Conservation (phyloP, 2,888 invertebrate genomes). For the Lysandra bellargus region DNA sequence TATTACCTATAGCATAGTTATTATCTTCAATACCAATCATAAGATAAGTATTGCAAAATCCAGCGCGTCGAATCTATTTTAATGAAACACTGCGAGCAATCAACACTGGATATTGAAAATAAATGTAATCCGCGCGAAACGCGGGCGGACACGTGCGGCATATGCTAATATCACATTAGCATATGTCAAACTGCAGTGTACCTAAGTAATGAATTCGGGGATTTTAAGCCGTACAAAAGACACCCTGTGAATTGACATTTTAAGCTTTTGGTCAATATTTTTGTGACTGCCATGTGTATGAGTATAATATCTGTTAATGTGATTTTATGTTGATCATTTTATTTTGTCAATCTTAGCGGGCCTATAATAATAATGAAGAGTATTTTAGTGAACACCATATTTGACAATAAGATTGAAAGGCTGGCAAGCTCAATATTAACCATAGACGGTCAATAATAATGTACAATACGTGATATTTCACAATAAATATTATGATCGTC, state of each 20-base stretch:
- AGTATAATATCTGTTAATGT: neutral
- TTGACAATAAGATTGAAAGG: too few relatives aligned
- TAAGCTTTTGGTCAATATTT: neutral
- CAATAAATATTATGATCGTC: too few relatives aligned
- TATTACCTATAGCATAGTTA: neutral
- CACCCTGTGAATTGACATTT: neutral
- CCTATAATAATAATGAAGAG: too few relatives aligned
- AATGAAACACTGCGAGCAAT: constrained; percentile 33
- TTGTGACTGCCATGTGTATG: neutral
- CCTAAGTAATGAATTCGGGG: constrained; percentile 40
- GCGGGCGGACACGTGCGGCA: constrained; percentile 56
- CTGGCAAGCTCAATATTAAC: too few relatives aligned
- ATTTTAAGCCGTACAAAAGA: constrained; percentile 39
- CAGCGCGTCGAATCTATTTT: neutral
- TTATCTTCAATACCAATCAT: neutral
- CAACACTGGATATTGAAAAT: constrained; percentile 59
- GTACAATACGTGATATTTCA: too few relatives aligned
- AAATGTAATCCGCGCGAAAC: constrained; percentile 68
- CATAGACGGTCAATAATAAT: too few relatives aligned
- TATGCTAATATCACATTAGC: constrained; percentile 63
- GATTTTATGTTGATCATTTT: neutral
- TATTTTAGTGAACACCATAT: too few relatives aligned
- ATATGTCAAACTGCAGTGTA: constrained; percentile 42
- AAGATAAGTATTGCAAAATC: neutral
- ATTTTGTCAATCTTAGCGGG: too few relatives aligned